Evolutionary conservation across 2,888 invertebrate genomes (phyloP).

Genomic region (Tupiocoris notatus): DNA sequence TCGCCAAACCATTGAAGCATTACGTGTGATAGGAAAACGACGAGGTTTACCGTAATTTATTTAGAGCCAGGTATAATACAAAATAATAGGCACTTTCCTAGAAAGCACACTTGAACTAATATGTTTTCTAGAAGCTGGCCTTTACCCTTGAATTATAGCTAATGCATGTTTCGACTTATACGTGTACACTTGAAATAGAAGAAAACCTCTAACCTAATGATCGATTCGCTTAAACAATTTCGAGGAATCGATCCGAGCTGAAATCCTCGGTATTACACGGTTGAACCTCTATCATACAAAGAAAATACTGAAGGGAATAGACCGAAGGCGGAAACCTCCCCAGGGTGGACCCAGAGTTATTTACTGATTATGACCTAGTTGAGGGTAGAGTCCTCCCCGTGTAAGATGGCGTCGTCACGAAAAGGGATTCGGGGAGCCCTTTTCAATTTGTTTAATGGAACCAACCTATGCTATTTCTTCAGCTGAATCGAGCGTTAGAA

Average conservation of each 20-base stretch:
- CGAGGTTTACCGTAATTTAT: too few relatives aligned
- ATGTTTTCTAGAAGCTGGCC: too few relatives aligned
- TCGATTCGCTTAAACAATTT: not conserved
- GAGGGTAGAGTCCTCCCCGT: conserved; percentile 28
- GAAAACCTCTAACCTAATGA: too few relatives aligned
- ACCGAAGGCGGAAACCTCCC: too few relatives aligned
- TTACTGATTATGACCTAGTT: conserved; percentile 42
- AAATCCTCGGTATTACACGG: not conserved
- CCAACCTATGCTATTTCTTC: conserved; percentile 1
- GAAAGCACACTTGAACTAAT: too few relatives aligned
- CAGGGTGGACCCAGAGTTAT: conserved; percentile 15
- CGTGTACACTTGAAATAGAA: too few relatives aligned
- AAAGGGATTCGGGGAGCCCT: conserved; percentile 40
- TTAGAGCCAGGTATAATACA: too few relatives aligned
- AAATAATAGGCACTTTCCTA: too few relatives aligned
- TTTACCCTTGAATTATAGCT: too few relatives aligned
- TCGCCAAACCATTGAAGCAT: too few relatives aligned
- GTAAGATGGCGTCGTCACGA: conserved; percentile 43
- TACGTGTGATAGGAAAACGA: too few relatives aligned
- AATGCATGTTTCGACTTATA: too few relatives aligned
- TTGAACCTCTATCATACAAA: not conserved
- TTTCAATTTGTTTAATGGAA: conserved; percentile 39
- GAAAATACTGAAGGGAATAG: not conserved
- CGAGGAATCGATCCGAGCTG: not conserved
- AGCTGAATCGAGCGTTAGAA: not conserved